A percentile compares a stretch with the other conserved stretches of the same genome.
phyloP scores from a whole-genome alignment of 2,888 invertebrate species.

The Muschampia plurimacula region DNA sequence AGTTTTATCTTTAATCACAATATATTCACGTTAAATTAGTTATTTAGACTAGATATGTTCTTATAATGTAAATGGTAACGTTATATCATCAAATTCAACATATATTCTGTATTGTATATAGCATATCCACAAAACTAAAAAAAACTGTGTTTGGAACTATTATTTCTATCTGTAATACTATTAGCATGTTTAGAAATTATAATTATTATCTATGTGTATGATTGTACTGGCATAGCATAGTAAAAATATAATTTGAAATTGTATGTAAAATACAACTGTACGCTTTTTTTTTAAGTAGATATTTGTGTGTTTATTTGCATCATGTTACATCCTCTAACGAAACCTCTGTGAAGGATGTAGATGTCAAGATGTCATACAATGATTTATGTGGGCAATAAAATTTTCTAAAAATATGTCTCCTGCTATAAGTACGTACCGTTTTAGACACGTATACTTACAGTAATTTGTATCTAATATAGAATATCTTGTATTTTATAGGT shows the following conservation, averaged over 20 bases:
- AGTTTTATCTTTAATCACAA: slow-evolving; percentile 13
- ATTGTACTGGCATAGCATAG: slow-evolving; percentile 25
- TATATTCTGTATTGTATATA: slow-evolving; percentile 18
- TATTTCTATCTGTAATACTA: slow-evolving; percentile 23
- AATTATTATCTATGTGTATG: slow-evolving; percentile 5
- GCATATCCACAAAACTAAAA: slow-evolving; percentile 22
- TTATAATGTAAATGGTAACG: slow-evolving; percentile 15
- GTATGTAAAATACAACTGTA: slow-evolving; percentile 15
- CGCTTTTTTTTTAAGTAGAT: not conserved
- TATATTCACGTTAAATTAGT: slow-evolving; percentile 25
- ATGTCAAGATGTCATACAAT: slow-evolving; percentile 17
- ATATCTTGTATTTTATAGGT: slow-evolving; percentile 34
- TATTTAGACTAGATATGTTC: slow-evolving; percentile 15
- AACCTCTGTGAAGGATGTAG: slow-evolving; percentile 19
- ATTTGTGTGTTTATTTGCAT: slow-evolving; percentile 20
- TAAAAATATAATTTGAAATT: slow-evolving; percentile 18
- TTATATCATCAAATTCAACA: slow-evolving; percentile 11
- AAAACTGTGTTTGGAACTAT: slow-evolving; percentile 9
- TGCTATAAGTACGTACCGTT: slow-evolving; percentile 49
- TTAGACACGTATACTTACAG: slow-evolving; percentile 28
- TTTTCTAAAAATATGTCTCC: slow-evolving; percentile 83
- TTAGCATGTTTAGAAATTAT: slow-evolving; percentile 9
- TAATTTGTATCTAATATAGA: slow-evolving; percentile 25
- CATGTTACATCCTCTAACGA: not conserved
- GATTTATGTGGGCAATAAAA: slow-evolving; percentile 80